phyloP scores from a whole-genome alignment of 2,888 invertebrate genomes.

The Microplitis manilae region DNA sequence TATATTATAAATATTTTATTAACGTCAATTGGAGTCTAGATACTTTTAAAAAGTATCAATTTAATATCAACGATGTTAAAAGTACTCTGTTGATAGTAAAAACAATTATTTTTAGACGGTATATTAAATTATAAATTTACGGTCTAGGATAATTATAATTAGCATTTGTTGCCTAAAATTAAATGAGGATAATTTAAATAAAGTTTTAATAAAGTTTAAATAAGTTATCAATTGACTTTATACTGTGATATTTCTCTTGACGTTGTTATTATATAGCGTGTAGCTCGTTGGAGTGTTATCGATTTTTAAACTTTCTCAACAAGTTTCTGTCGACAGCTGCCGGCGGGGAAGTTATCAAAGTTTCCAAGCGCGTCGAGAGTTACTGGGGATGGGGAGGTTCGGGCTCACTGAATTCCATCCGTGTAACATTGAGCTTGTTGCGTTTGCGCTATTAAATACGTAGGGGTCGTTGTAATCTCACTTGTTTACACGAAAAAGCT shows the following conservation, averaged over 20 bases:
- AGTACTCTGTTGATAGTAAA: too few species aligned
- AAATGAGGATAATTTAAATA: constrained; percentile 7
- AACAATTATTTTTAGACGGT: background rate
- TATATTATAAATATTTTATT: background rate
- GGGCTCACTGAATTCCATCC: background rate
- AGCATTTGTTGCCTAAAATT: background rate
- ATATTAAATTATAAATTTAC: background rate
- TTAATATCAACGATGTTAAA: too few species aligned
- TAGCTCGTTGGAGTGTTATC: constrained; percentile 60
- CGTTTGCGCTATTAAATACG: too few species aligned
- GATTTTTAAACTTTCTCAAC: constrained; percentile 67
- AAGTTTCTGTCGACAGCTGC: constrained; percentile 57
- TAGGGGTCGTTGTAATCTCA: constrained; percentile 8
- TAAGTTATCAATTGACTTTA: constrained; percentile 26
- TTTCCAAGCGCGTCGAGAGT: constrained; percentile 55
- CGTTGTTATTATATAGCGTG: constrained; percentile 36
- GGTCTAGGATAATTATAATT: background rate
- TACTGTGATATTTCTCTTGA: constrained; percentile 21
- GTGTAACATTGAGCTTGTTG: background rate
- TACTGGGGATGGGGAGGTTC: constrained; percentile 40
- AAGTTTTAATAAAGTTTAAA: constrained; percentile 1
- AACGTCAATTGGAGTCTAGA: background rate
- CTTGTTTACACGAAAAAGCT: background rate
- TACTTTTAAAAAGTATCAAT: too few species aligned
- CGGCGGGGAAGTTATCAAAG: constrained; percentile 65